Evolutionary conservation across 2,888 invertebrate genomes (phyloP), one percentile per base, ranked within the genome.

Genomic region (Ophioninae sp.): DNA sequence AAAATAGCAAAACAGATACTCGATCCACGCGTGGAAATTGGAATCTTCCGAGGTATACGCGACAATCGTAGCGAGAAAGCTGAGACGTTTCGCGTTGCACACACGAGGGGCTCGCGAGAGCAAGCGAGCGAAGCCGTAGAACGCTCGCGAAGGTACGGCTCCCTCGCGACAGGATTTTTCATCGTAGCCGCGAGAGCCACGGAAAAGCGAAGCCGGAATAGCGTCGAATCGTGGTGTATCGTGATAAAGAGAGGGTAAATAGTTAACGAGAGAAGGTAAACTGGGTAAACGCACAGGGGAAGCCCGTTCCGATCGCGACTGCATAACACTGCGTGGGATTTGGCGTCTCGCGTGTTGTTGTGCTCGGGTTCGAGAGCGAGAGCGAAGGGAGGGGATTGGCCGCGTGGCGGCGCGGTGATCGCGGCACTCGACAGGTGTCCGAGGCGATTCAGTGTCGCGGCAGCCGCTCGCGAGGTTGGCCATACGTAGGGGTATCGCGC

Each of bases 391-490:
- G 86, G 86, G 86, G 86, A 85, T 87, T 83, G 82, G 82, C 88
- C 89, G 89, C 86, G 82, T 82, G 88, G 87, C 79, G 91, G 90
- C 91, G 91, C 88, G 87, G 90, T 89, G 80, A 87, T 88, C 89
- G 90, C 84, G 84, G 74, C 83, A 86, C 89, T 90, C 92, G 92
- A 93, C 92, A 93, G 92, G 92, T 93, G 92, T 92, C 91, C 89
- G 90, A 87, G 58, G 87, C 85, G 88, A 82, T 88, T 91, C 92
- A 93, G 93, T 93, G 91, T 92, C 90, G 92, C 92, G 91, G 90
- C 92, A 89, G 90, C 93, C 91, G 92, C 90, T 92, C 92, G 91
- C 90, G 92, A 91, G 89, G 90, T 90, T 91, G 89, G 92, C 88
- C 85, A 88, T 81, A 88, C 85, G 85, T 79, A 83, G 44, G 79